These are phyloP conservation scores for Pseudococcus viburni DNA, from an alignment of 2,888 invertebrate species.

Conservation along the genomic window DNA sequence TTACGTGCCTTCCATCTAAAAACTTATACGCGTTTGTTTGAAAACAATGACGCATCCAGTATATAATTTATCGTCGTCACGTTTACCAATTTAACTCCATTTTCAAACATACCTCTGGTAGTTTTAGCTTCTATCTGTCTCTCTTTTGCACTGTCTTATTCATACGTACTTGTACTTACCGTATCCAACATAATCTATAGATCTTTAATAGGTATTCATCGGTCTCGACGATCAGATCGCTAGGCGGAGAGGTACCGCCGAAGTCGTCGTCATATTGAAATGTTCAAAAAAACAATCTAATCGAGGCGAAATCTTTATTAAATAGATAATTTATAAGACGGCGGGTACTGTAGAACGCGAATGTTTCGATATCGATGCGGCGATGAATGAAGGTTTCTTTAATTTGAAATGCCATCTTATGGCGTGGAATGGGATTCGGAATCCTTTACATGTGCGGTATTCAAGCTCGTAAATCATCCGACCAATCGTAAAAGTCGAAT, in stretches of 20 bases:
- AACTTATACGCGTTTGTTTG: slow-evolving; percentile 46
- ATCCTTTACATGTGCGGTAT: slow-evolving; percentile 6
- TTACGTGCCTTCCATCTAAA: slow-evolving; percentile 50
- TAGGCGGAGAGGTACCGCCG: no score
- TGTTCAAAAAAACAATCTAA: neutral
- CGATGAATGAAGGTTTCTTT: neutral
- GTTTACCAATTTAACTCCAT: slow-evolving; percentile 51
- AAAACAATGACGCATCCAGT: slow-evolving; percentile 47
- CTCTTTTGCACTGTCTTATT: neutral
- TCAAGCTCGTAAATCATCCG: neutral
- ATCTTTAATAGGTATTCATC: neutral
- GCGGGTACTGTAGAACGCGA: neutral
- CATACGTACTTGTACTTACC: neutral
- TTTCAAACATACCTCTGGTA: slow-evolving; percentile 32
- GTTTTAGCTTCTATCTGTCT: neutral
- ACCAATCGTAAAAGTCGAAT: neutral
- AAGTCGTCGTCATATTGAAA: neutral
- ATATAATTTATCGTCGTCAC: slow-evolving; percentile 53
- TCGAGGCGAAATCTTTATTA: neutral
- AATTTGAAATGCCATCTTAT: neutral
- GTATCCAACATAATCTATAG: neutral
- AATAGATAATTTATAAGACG: neutral
- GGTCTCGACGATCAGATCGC: neutral
- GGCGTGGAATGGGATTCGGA: neutral
- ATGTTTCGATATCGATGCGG: neutral